phyloP scores from a whole-genome alignment of 2,888 invertebrate species.

The Phengaris arion region DNA sequence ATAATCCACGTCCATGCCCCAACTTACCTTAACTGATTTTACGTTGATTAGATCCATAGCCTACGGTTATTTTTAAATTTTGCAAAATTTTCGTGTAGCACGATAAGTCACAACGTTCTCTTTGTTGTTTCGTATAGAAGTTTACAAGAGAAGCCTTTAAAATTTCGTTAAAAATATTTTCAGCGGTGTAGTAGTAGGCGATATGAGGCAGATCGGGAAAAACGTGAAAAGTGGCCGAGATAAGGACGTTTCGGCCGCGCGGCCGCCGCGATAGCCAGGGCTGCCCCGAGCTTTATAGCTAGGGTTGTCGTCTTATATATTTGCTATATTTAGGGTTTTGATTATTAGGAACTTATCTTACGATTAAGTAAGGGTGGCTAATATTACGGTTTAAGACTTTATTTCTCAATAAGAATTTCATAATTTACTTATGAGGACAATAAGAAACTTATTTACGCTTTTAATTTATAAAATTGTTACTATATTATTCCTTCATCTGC shows the following conservation, averaged over 20 bases:
- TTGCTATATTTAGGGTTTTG: not conserved
- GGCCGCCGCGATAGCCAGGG: conserved; percentile 52
- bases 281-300: conserved; percentile 46
- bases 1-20: no score
- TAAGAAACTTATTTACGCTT: no score
- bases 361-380: no score
- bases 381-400: no score
- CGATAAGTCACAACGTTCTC: conserved; percentile 41
- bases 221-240: conserved; percentile 75
- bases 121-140: conserved; percentile 8
- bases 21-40: no score
- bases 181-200: conserved; percentile 30
- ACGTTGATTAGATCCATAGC: no score
- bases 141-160: conserved; percentile 27
- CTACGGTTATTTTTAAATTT: not conserved
- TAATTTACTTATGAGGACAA: no score
- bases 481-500: no score
- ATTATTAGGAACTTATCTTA: not conserved
- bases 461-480: no score
- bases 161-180: conserved; percentile 31
- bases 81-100: not conserved
- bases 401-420: no score
- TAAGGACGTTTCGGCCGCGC: conserved; percentile 62
- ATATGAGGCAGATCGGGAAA: conserved; percentile 53
- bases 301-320: conserved; percentile 42